phyloP scores from a whole-genome alignment of 2,888 invertebrate species.

The Metalampra italica region DNA sequence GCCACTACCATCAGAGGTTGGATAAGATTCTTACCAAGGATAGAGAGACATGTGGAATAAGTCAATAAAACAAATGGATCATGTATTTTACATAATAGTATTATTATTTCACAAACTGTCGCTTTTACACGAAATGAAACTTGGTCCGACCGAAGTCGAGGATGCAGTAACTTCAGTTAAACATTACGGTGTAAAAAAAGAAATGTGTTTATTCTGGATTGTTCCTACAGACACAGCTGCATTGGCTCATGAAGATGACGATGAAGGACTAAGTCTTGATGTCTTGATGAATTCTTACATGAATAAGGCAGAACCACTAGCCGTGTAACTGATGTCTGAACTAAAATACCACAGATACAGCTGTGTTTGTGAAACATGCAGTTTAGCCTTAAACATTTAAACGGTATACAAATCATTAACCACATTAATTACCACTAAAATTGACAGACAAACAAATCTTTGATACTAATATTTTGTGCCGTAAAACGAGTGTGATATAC shows the following conservation, averaged over 20 bases:
- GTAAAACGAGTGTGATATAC: conserved; percentile 76
- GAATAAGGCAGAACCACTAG: too few species aligned
- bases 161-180: conserved; percentile 52
- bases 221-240: neutral
- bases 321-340: too few species aligned
- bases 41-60: neutral
- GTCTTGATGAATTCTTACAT: too few species aligned
- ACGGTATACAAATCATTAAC: conserved; percentile 62
- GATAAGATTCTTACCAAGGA: neutral
- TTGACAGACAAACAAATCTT: conserved; percentile 71
- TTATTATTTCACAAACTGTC: conserved; percentile 68
- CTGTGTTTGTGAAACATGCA: too few species aligned
- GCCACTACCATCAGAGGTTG: too few species aligned
- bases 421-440: conserved; percentile 67
- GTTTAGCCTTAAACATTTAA: conserved; percentile 21
- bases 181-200: conserved; percentile 12
- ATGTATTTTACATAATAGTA: conserved; percentile 67
- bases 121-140: conserved; percentile 62
- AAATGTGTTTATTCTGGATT: neutral
- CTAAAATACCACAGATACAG: too few species aligned
- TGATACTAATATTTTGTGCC: conserved; percentile 73
- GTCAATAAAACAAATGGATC: conserved; percentile 41
- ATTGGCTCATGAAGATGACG: neutral
- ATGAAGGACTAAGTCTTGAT: too few species aligned
- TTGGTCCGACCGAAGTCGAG: conserved; percentile 67